phyloP scores from a whole-genome alignment of 2,888 invertebrate species.

The Drosophila mimica region DNA sequence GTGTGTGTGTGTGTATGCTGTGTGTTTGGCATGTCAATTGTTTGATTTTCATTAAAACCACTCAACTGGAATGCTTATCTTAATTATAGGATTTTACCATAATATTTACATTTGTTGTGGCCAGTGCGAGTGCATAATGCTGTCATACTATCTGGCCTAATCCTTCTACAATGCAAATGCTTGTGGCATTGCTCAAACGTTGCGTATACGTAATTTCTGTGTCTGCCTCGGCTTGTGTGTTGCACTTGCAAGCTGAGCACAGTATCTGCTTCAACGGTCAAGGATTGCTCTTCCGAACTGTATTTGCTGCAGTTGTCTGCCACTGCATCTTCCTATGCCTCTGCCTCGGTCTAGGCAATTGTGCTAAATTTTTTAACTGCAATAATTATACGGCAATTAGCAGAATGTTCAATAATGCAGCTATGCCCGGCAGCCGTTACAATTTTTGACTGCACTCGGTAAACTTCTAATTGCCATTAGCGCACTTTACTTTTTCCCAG shows the following conservation, averaged over 20 bases:
- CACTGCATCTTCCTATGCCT: constrained; percentile 1
- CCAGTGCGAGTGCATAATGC: constrained; percentile 50
- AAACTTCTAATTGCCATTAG: constrained; percentile 80
- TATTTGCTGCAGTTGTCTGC: constrained; percentile 7
- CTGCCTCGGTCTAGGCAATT: constrained; percentile 18
- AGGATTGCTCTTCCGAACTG: constrained; percentile 17
- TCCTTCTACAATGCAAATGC: constrained; percentile 49
- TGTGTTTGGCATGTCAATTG: constrained; percentile 41
- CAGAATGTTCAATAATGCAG: constrained; percentile 79
- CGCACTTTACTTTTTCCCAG: constrained; percentile 72
- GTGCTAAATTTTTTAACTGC: constrained; percentile 76
- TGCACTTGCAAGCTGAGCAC: constrained; percentile 12
- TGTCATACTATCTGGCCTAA: constrained; percentile 25
- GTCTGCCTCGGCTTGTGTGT: not conserved
- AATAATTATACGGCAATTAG: constrained; percentile 80
- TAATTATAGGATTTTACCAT: constrained; percentile 76
- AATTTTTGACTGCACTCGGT: constrained; percentile 78
- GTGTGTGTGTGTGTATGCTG: not conserved
- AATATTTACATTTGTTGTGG: constrained; percentile 68
- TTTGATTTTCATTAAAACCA: constrained; percentile 76
- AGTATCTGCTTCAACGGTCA: constrained; percentile 22
- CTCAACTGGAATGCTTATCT: constrained; percentile 68
- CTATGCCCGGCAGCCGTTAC: constrained; percentile 74
- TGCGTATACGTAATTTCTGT: constrained; percentile 46
- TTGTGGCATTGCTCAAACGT: constrained; percentile 46